Conservation (phyloP, 2,113 vertebrate species). For the Acinonyx jubatus region DNA sequence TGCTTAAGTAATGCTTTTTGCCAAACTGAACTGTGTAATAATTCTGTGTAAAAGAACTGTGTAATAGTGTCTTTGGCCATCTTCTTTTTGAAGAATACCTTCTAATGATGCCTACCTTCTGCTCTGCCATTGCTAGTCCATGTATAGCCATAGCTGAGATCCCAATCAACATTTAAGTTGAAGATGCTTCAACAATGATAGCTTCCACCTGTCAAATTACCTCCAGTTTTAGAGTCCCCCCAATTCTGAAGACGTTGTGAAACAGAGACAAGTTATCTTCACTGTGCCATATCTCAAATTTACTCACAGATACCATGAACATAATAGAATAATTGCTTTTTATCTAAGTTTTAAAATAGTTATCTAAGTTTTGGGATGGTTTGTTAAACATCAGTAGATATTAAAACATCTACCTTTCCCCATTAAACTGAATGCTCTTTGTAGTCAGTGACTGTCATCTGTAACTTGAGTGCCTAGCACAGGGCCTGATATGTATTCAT, state of each 20-base stretch:
- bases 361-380: not conserved
- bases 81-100: not conserved
- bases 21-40: not conserved
- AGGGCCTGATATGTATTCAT: not conserved
- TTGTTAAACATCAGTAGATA: not conserved
- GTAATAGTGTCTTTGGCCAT: not conserved
- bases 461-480: not conserved
- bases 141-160: not conserved
- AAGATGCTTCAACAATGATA: not conserved
- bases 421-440: not conserved
- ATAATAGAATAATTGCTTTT: not conserved
- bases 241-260: not conserved
- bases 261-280: not conserved
- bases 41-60: not conserved
- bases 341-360: not conserved
- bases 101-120: not conserved
- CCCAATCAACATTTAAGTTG: constrained; percentile 5
- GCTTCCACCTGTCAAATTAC: not conserved
- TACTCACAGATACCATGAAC: not conserved
- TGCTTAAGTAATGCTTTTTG: not conserved
- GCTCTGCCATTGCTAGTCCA: not conserved
- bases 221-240: not conserved
- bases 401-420: not conserved
- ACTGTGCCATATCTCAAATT: not conserved
- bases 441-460: not conserved